These are phyloP conservation scores for Drosophila neotestacea DNA, from an alignment of 2,888 invertebrate genomes.

Conservation along the genomic window DNA sequence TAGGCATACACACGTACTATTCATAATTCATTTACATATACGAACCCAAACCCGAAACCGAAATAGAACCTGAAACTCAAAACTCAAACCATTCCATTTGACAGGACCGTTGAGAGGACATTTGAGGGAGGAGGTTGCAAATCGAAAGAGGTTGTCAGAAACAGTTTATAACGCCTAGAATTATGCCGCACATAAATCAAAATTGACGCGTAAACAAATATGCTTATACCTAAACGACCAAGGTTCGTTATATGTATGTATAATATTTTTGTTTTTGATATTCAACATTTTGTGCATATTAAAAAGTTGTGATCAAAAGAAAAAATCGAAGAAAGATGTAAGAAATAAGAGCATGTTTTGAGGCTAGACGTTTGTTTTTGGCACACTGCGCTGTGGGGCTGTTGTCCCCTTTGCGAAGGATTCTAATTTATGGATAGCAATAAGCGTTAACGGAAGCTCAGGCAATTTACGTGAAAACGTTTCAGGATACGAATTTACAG, in stretches of 20 bases:
- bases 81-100: slow-evolving; percentile 12
- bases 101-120: slow-evolving; percentile 24
- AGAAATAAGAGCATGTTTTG: slow-evolving; percentile 6
- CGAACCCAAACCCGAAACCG: slow-evolving; percentile 4
- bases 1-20: slow-evolving; percentile 38
- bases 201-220: slow-evolving; percentile 76
- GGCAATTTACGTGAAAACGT: slow-evolving; percentile 46
- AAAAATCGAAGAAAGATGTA: slow-evolving; percentile 7
- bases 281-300: slow-evolving; percentile 62
- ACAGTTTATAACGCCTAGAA: slow-evolving; percentile 78
- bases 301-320: slow-evolving; percentile 58
- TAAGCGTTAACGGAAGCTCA: slow-evolving; percentile 40
- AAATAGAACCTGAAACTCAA: slow-evolving; percentile 2
- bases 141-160: slow-evolving; percentile 65
- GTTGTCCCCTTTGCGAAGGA: slow-evolving; percentile 4
- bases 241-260: neutral
- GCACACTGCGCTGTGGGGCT: slow-evolving; percentile 27
- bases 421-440: slow-evolving; percentile 56
- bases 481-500: slow-evolving; percentile 24
- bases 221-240: slow-evolving; percentile 3
- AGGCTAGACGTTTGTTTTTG: slow-evolving; percentile 42
- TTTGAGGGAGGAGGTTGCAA: neutral
- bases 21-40: slow-evolving; percentile 53
- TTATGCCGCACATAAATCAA: slow-evolving; percentile 78
- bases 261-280: slow-evolving; percentile 13